Evolutionary conservation across 1,140 invertebrate species (phyloP).

Genomic region (Dreissena rostriformis): DNA sequence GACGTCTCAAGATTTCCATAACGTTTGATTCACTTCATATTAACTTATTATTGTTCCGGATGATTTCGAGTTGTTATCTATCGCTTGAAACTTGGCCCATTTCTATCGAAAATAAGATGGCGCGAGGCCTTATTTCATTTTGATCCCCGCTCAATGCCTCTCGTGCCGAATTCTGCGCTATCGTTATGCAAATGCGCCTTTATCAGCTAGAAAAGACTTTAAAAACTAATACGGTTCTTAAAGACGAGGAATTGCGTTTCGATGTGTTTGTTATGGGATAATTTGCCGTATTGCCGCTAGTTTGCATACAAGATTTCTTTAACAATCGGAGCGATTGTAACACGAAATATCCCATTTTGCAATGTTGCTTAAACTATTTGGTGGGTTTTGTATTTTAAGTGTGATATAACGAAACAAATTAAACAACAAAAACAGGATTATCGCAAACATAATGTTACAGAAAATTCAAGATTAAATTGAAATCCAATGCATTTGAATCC

Average conservation of each 20-base stretch:
- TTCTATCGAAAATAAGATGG: constrained; percentile 56
- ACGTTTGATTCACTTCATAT: constrained; percentile 56
- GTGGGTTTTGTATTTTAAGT: neutral
- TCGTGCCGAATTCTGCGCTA: constrained; percentile 29
- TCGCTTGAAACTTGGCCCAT: constrained; percentile 50
- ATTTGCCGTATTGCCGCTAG: neutral
- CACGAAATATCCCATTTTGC: neutral
- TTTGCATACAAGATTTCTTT: neutral
- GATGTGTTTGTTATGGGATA: constrained; percentile 7
- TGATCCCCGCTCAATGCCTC: constrained; percentile 46
- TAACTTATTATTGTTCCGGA: constrained; percentile 57
- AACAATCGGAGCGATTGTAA: neutral
- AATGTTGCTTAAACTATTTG: neutral
- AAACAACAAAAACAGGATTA: neutral
- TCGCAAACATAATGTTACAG: no score
- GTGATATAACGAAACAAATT: neutral
- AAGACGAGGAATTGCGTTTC: neutral
- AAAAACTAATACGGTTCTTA: constrained; percentile 40
- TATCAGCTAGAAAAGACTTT: constrained; percentile 39
- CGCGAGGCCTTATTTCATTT: constrained; percentile 42
- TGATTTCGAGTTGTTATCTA: constrained; percentile 45
- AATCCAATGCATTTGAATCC: no score
- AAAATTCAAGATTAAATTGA: no score
- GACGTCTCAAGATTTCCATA: constrained; percentile 37
- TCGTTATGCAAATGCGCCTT: constrained; percentile 55